Evolutionary conservation across 2,113 vertebrate species (phyloP).

Genomic region (Gnathonemus echidnorhynchus): DNA sequence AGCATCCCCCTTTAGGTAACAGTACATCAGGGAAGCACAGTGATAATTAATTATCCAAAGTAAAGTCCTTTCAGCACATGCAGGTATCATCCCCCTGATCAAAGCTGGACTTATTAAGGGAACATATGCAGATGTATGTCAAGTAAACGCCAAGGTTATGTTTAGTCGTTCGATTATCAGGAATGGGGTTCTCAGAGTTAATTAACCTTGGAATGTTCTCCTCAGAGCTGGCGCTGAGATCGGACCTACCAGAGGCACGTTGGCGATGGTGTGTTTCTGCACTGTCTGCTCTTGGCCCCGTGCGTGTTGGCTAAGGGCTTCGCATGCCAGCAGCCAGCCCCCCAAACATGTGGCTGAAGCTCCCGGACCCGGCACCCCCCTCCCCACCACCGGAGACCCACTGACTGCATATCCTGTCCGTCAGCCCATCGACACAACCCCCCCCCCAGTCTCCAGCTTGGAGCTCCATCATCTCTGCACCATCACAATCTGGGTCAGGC

Average conservation of each 20-base stretch:
- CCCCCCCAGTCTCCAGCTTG: neutral
- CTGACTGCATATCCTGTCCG: neutral
- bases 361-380: neutral
- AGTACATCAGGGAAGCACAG: neutral
- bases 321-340: neutral
- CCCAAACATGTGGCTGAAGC: neutral
- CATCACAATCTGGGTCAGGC: neutral
- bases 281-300: neutral
- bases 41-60: neutral
- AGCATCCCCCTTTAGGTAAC: neutral
- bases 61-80: neutral
- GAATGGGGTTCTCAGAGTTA: neutral
- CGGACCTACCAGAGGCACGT: neutral
- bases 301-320: neutral
- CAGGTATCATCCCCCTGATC: neutral
- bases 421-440: neutral
- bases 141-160: neutral
- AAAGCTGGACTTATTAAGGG: neutral
- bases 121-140: neutral
- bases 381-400: neutral
- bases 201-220: conserved; percentile 2
- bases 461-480: neutral
- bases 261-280: neutral
- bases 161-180: neutral
- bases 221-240: neutral